Base-by-base conservation (phyloP, 1,140 invertebrate genomes). In the Orchestia grillus region DNA sequence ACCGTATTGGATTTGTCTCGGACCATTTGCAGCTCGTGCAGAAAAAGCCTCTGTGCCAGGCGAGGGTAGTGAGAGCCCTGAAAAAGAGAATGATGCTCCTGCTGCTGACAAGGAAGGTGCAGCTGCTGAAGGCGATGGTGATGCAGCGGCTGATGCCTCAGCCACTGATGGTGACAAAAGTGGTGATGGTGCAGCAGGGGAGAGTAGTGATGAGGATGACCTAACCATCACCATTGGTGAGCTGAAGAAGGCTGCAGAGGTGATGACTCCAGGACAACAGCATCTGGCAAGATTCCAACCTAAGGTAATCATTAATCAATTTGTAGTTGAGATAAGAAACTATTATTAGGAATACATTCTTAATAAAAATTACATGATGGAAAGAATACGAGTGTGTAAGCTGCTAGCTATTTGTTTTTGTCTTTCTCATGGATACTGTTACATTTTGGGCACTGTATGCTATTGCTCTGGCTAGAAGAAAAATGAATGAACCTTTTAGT, bases 141-240 rank as follows among this genome's bases (percentile, higher is more conserved):
- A 41, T 19, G 41, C 88, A 90, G 88, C 88, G 28, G 87, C 97
- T 43, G 62, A 88, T 95, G 62, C 44, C 40, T 45, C 92, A 19
- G 44, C 44, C 36, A 40, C 41, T 23, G n/a, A 95, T n/a, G 53
- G 47, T 44, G 77, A 95, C 40, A 95, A 95, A n/a, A 45, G 44
- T 44, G 95, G 53, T 95, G 87, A 95, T 44, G 95, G 44, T 77
- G 95, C 47, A 0, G 95, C 36, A 57, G 95, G 44, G n/a, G 87
- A 77, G 42, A 95, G 95, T 44, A 95, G 95, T 88, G 95, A 95
- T 95, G 95, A 95, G 53, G 95, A 95, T 77, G 95, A 95, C 77
- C 62, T 95, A 43, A 95, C 95, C 47, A 95, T 95, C 87, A 95
- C 95, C 41, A 95, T 95, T 95, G 95, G 95, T 44, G 95, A 95